Base-by-base conservation (phyloP, 1,140 invertebrate genomes). In the Lasioglossum albipes region DNA sequence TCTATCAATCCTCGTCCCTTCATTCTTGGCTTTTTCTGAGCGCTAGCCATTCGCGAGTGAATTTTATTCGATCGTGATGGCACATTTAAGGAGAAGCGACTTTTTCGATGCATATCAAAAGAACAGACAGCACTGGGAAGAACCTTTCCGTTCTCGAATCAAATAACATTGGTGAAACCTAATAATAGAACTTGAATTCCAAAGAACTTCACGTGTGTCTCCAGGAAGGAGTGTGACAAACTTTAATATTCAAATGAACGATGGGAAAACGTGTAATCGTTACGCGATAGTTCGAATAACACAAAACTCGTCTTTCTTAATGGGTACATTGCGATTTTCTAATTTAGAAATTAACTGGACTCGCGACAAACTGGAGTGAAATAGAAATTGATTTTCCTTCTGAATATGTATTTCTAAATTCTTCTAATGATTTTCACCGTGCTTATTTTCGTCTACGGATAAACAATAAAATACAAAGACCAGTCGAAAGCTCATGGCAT, bases 81-180 rank as follows among this genome's bases (percentile, higher is more conserved):
- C 70, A 49, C 70, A 41, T 79, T 65, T 79, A 74, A 74, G 77
- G 70, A 65, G 69, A 65, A 57, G 22, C 49, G 49, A 79, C 77
- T 79, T 73, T 79, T 73, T 66, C 22, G 77, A 74, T 79, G 70
- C 77, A 79, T 74, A 79, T 74, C 71, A 79, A 74, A 42, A 79
- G 71, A 79, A 74, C 49, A 65, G 62, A 49, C 49, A 79, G 36
- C 52, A 67, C 57, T 59, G 41, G 71, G 41, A 64, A 74, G 62
- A 66, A 67, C 52, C n/a, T 66, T 79, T 79, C 73, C 67, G 49
- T 74, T 74, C 62, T 57, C 20, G 62, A 67, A 79, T 74, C 77
- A 74, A 74, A 62, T 36, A 79, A 79, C 77, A 74, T 79, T 54
- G 49, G 61, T 74, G 65, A 41, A 59, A 54, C 49, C 77, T 79